phyloP scores from a whole-genome alignment of 2,888 invertebrate genomes.

The Drosophila fulvimacula region DNA sequence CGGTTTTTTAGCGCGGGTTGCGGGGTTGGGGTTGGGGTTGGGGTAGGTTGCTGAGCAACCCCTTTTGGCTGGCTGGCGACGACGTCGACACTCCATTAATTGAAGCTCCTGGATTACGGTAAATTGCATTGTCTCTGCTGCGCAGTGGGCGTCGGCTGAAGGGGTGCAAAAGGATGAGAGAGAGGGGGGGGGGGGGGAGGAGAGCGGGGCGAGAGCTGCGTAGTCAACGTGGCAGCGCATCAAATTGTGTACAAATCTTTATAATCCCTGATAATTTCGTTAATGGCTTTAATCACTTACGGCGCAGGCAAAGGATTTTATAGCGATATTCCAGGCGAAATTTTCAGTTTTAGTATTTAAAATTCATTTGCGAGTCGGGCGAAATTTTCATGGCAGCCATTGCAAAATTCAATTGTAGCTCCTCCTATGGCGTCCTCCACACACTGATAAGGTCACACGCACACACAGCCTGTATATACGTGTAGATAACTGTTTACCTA shows the following conservation, averaged over 20 bases:
- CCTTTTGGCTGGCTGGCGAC: constrained; percentile 40
- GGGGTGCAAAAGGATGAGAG: no score
- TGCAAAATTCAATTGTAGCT: constrained; percentile 61
- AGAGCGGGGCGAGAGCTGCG: background rate
- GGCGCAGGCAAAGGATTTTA: constrained; percentile 48
- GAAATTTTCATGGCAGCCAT: constrained; percentile 58
- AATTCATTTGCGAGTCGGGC: constrained; percentile 47
- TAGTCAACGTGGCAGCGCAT: constrained; percentile 56
- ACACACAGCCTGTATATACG: constrained; percentile 18
- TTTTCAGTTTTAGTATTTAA: constrained; percentile 33
- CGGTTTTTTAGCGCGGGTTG: constrained; percentile 26
- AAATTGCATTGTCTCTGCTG: constrained; percentile 83
- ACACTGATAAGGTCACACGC: constrained; percentile 58
- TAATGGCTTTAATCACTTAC: constrained; percentile 84
- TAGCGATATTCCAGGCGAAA: constrained; percentile 6
- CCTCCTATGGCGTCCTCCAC: constrained; percentile 65
- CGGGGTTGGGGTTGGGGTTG: constrained; percentile 8
- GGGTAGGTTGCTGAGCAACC: constrained; percentile 57
- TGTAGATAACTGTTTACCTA: constrained; percentile 62
- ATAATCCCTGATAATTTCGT: constrained; percentile 84
- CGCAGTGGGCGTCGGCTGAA: constrained; percentile 61
- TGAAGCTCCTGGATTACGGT: constrained; percentile 83
- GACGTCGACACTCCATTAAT: constrained; percentile 81
- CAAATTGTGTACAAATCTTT: constrained; percentile 81
- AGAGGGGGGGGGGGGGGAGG: background rate